Evolutionary conservation across 2,797 vertebrate genomes (phyloP).

Genomic region (Sparidentex hasta): DNA sequence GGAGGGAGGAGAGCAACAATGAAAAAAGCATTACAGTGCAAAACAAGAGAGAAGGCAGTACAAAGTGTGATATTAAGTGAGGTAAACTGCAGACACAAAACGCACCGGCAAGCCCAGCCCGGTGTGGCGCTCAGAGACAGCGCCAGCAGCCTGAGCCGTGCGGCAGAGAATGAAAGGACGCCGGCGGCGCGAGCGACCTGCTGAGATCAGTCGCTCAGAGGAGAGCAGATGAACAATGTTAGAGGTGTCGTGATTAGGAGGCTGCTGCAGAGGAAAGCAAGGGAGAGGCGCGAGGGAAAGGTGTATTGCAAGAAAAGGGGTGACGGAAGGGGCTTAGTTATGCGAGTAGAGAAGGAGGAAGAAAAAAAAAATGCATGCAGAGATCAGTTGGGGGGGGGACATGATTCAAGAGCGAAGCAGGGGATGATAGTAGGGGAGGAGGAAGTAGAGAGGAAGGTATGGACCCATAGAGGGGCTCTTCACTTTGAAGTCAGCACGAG

Average conservation of each 20-base stretch:
- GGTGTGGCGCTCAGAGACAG: neutral
- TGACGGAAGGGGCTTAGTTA: constrained; percentile 24
- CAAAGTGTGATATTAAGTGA: constrained; percentile 44
- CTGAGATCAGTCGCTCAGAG: constrained; percentile 55
- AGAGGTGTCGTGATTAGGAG: constrained; percentile 40
- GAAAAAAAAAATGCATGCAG: constrained; percentile 25
- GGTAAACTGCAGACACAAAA: constrained; percentile 35
- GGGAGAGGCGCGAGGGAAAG: constrained; percentile 9
- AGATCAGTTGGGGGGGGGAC: constrained; percentile 14
- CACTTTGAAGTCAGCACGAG: constrained; percentile 65
- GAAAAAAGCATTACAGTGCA: constrained; percentile 39
- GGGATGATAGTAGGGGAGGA: constrained; percentile 42
- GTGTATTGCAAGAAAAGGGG: constrained; percentile 1
- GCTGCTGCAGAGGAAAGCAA: constrained; percentile 25
- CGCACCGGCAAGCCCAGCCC: neutral
- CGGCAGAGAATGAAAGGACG: constrained; percentile 32
- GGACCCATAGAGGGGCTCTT: constrained; percentile 33
- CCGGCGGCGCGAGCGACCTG: constrained; percentile 15
- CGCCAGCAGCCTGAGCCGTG: neutral
- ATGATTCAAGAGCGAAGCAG: constrained; percentile 44
- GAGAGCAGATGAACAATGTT: constrained; percentile 13
- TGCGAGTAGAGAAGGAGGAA: constrained; percentile 15
- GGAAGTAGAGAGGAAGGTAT: constrained; percentile 41
- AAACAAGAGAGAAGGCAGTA: constrained; percentile 35
- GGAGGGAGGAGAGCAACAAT: neutral